phyloP scores from a whole-genome alignment of 2,888 invertebrate species.

The Belgica antarctica region DNA sequence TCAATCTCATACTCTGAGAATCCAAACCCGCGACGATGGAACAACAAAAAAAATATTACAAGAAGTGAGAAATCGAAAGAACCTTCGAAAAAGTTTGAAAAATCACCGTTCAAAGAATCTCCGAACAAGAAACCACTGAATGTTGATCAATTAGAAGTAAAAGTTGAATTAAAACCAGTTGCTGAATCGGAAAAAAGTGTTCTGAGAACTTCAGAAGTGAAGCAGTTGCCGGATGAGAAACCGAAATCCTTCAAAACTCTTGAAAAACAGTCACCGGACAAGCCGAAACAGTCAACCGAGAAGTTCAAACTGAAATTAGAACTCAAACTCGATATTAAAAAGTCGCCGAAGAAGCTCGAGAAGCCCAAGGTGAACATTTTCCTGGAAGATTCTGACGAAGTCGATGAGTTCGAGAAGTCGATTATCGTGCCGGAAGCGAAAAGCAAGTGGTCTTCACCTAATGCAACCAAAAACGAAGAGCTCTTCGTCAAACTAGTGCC shows the following conservation, averaged over 20 bases:
- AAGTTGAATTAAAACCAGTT: background rate
- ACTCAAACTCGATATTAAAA: constrained; percentile 12
- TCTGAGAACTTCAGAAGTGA: too few relatives aligned
- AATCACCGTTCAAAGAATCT: background rate
- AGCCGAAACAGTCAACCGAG: background rate
- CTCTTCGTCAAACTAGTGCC: constrained; percentile 5
- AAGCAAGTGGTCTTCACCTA: constrained; percentile 28
- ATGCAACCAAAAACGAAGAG: background rate
- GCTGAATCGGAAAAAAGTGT: too few relatives aligned
- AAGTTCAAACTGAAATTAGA: constrained; percentile 13
- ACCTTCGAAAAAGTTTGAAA: background rate
- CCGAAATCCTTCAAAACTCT: background rate
- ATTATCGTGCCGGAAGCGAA: background rate
- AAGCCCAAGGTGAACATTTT: constrained; percentile 34
- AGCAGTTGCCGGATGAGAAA: background rate
- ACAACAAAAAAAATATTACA: background rate
- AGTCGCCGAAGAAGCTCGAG: constrained; percentile 4
- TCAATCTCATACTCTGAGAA: constrained; percentile 31
- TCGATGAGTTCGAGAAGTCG: constrained; percentile 30
- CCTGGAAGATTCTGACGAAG: constrained; percentile 29
- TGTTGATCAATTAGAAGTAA: background rate
- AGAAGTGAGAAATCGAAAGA: background rate
- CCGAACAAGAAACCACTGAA: background rate
- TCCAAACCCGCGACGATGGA: background rate
- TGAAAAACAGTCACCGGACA: background rate